Evolutionary conservation across 2,113 vertebrate genomes (phyloP).

Genomic region (Gymnarchus niloticus): DNA sequence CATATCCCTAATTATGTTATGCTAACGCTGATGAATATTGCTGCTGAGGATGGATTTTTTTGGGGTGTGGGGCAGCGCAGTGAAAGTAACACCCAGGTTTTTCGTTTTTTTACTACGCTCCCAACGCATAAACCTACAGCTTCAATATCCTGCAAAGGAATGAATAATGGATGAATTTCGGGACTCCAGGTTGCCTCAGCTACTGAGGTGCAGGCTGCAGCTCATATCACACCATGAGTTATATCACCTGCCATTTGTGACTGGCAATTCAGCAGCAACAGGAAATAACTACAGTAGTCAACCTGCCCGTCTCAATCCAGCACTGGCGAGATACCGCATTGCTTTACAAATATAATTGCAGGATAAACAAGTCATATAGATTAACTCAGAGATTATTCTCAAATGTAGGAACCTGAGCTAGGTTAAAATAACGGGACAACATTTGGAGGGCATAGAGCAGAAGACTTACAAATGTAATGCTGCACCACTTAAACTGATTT

Average conservation of each 20-base stretch:
- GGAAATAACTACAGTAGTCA: not conserved
- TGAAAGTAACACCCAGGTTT: not conserved
- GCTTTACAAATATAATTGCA: not conserved
- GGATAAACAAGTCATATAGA: not conserved
- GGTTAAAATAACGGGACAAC: not conserved
- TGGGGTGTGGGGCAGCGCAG: not conserved
- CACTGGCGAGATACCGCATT: not conserved
- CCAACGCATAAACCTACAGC: not conserved
- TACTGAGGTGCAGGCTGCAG: not conserved
- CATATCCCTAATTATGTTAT: not conserved
- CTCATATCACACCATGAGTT: not conserved
- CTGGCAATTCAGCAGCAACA: not conserved
- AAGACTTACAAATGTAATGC: not conserved
- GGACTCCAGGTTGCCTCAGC: not conserved
- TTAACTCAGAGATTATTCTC: not conserved
- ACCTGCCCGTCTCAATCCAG: not conserved
- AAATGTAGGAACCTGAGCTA: not conserved
- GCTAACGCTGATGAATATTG: not conserved
- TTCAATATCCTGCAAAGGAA: not conserved
- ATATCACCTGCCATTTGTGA: not conserved
- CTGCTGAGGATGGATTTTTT: not conserved
- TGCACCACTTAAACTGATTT: not conserved
- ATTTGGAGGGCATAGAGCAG: not conserved
- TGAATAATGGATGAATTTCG: constrained; percentile 7
- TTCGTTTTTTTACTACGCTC: not conserved